A percentile compares a stretch with the other conserved stretches of the same genome.
These are phyloP conservation scores for Pagrus major DNA, from an alignment of 2,113 vertebrate genomes.

Conservation along the genomic window DNA sequence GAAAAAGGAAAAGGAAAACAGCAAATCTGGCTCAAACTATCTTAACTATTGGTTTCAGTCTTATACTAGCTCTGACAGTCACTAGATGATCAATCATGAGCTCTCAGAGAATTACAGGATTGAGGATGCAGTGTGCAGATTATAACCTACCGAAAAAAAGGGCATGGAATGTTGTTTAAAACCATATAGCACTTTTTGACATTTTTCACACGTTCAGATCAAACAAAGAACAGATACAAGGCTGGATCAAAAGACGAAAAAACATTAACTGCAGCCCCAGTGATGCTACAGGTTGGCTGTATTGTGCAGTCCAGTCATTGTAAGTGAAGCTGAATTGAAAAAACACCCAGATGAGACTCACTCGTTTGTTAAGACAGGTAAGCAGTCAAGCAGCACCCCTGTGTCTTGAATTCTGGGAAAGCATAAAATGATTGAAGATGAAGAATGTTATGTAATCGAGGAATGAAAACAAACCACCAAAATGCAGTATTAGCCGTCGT, in stretches of 20 bases:
- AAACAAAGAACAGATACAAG: no score
- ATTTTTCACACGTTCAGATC: no score
- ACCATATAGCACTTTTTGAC: no score
- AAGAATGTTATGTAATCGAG: neutral
- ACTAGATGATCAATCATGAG: neutral
- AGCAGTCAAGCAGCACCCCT: slow-evolving; percentile 94
- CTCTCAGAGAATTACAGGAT: neutral
- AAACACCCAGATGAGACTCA: slow-evolving; percentile 68
- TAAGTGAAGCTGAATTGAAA: neutral
- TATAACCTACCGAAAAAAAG: neutral
- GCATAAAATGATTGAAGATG: slow-evolving; percentile 13
- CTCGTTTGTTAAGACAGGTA: slow-evolving; percentile 97
- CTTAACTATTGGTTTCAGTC: neutral
- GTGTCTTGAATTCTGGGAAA: slow-evolving; percentile 93
- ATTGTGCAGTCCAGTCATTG: neutral
- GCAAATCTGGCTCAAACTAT: neutral
- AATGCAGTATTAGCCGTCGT: neutral
- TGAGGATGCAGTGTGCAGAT: neutral
- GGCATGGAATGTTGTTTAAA: neutral
- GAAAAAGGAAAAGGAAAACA: neutral
- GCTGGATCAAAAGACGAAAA: no score
- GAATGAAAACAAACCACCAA: neutral
- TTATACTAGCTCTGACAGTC: neutral
- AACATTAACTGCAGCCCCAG: no score
- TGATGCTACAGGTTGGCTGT: neutral